phyloP scores from a whole-genome alignment of 1,140 invertebrate genomes.

The Zaprionus kolodkinae region DNA sequence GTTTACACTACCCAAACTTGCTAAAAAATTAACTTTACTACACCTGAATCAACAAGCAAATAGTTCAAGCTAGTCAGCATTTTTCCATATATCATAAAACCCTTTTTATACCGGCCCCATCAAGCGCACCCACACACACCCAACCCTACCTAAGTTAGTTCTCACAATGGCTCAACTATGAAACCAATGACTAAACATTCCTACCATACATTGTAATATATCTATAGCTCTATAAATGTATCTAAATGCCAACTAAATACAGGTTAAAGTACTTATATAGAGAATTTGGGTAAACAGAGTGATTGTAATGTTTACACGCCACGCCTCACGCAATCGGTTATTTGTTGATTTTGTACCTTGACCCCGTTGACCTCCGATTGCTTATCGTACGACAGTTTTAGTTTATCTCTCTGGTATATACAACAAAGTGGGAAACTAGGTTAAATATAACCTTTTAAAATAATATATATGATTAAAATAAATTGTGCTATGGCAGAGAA shows the following conservation, averaged over 20 bases:
- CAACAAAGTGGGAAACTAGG: not conserved
- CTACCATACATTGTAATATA: not conserved
- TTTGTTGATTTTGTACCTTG: slow-evolving; percentile 13
- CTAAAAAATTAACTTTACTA: not conserved
- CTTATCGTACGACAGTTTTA: slow-evolving; percentile 26
- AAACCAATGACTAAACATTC: not conserved
- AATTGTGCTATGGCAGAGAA: not conserved
- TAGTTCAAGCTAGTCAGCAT: not conserved
- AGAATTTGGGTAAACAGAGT: not conserved
- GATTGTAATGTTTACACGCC: slow-evolving; percentile 7
- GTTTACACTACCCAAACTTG: not conserved
- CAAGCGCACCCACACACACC: not conserved
- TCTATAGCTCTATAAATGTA: not conserved
- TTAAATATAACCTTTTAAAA: slow-evolving; percentile 6
- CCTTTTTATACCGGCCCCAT: not conserved
- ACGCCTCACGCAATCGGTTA: not conserved
- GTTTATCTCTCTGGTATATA: slow-evolving; percentile 8
- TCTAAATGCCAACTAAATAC: slow-evolving; percentile 3
- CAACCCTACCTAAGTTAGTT: not conserved
- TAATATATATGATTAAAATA: slow-evolving; percentile 4
- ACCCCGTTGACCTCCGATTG: slow-evolving; percentile 1
- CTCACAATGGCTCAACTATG: not conserved
- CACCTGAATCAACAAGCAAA: not conserved
- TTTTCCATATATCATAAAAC: not conserved
- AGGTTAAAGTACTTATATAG: not conserved